Evolutionary conservation across 2,888 invertebrate species (phyloP), one percentile per base, ranked within the genome.

Genomic region (Pachliopta kotzebuea): DNA sequence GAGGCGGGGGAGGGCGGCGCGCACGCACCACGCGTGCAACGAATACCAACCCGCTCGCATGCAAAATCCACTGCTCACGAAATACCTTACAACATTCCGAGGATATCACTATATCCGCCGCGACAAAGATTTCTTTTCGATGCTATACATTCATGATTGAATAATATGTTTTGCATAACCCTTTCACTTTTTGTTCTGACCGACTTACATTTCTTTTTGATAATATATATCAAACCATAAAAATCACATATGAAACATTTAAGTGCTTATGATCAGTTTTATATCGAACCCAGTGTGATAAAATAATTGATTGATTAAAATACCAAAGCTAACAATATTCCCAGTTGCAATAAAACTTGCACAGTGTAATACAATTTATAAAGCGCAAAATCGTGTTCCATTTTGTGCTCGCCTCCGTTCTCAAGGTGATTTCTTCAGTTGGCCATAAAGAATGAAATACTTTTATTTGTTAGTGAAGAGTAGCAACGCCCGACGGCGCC

Each of bases 401-500:
- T 62, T 60, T 62, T 54, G 55, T 50, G 58, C 54, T 55, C 57
- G 45, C 17, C 21, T 55, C 20, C 55, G 52, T 58, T 59, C 57
- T 62, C 55, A 37, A 50, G 65, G 58, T 76, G 76, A 79, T 84
- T 83, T 85, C 80, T 82, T 83, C 77, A 74, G 80, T 79, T 80
- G 78, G 79, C 76, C 76, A 81, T 84, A 80, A 84, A 81, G 76
- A 76, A 76, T 77, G 79, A 79, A 83, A 83, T 82, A 85, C 84
- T 88, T 90, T 90, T 90, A 82, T 83, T 90, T 89, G 88, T 88
- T 85, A 83, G 83, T 79, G 84, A 80, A 80, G 80, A 83, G 83
- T 80, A 84, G 86, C 83, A 84, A 84, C 86, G 87, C 85, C 86
- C 88, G 87, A 81, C 80, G 88, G 89, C 88, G 84, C 88, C 90